Conservation (phyloP, 1,140 invertebrate genomes). For the Drosophila busckii region DNA sequence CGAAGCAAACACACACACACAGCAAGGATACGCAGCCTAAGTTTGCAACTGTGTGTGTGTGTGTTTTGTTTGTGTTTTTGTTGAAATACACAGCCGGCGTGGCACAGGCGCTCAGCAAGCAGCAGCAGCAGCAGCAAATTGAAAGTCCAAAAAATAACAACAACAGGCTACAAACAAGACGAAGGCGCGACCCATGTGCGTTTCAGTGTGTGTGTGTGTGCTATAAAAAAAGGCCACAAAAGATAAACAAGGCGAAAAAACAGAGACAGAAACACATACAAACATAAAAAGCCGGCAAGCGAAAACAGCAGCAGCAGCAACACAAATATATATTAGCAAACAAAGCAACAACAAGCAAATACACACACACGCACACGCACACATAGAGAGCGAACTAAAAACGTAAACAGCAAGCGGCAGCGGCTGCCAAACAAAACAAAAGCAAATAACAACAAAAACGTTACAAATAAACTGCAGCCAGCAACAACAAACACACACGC, state of each 20-base stretch:
- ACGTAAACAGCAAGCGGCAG: constrained; percentile 36
- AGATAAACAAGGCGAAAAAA: constrained; percentile 56
- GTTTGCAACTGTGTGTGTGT: background rate
- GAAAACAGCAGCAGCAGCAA: constrained; percentile 33
- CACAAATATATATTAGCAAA: constrained; percentile 59
- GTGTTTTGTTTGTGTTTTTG: constrained; percentile 70
- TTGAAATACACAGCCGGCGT: constrained; percentile 72
- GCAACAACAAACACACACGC: constrained; percentile 5
- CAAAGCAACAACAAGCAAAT: constrained; percentile 46
- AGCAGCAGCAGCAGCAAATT: constrained; percentile 18
- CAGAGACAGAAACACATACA: constrained; percentile 15
- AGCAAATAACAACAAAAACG: background rate
- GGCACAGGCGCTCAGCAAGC: constrained; percentile 65
- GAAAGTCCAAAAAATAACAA: constrained; percentile 20
- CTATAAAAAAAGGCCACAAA: constrained; percentile 63
- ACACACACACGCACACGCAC: constrained; percentile 19
- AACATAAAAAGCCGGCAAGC: constrained; percentile 27
- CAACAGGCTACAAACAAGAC: constrained; percentile 24
- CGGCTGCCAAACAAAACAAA: constrained; percentile 34
- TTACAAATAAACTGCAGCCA: constrained; percentile 30
- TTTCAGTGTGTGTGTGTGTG: constrained; percentile 24
- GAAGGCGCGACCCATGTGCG: constrained; percentile 17
- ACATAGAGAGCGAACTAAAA: constrained; percentile 20
- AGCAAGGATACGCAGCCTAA: constrained; percentile 12
- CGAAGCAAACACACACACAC: background rate